Evolutionary conservation across 2,888 invertebrate genomes (phyloP), one percentile per base, ranked within the genome.

Genomic region (Sylvicola cinctus): DNA sequence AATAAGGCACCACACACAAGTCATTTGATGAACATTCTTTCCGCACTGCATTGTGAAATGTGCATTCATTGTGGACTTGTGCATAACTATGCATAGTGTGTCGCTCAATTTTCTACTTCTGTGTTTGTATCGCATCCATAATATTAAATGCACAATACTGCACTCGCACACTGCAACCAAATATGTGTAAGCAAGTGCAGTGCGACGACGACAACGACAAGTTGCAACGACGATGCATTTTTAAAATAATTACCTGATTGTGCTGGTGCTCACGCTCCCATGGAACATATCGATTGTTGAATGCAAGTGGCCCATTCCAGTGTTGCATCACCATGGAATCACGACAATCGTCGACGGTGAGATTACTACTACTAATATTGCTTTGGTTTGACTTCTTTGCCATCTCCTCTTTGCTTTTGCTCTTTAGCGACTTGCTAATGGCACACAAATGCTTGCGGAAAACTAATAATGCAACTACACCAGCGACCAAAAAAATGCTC

Each of bases 221-320:
- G n/a, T n/a, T n/a, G n/a, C n/a, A n/a, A n/a, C n/a, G n/a, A n/a
- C n/a, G n/a, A n/a, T n/a, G n/a, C 20, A 20, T 20, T 20, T 20
- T 20, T 4, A 20, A 6, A 14, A 8, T 31, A 16, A 8, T 16
- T 23, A 36, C 36, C 36, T 36, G 36, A 29, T 33, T 36, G 26
- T 57, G 53, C 42, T 60, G 60, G 35, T 59, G 54, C 35, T 74
- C 73, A 28, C 67, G 61, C 38, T 72, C 77, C 79, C 83, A 84
- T 34, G 77, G 71, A 46, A 84, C 83, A 54, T 85, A 85, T 42
- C 83, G 66, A 61, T 84, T 85, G 48, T 70, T 75, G 50, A 74
- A 73, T 7, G 80, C 79, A 42, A 75, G 68, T 10, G 79, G 79
- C 12, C 80, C 77, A 40, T 75, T 67, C 84, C 84, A 84, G 49